These are phyloP conservation scores for Mionectes macconnelli DNA, from an alignment of 2,113 vertebrate species.

Conservation along the genomic window DNA sequence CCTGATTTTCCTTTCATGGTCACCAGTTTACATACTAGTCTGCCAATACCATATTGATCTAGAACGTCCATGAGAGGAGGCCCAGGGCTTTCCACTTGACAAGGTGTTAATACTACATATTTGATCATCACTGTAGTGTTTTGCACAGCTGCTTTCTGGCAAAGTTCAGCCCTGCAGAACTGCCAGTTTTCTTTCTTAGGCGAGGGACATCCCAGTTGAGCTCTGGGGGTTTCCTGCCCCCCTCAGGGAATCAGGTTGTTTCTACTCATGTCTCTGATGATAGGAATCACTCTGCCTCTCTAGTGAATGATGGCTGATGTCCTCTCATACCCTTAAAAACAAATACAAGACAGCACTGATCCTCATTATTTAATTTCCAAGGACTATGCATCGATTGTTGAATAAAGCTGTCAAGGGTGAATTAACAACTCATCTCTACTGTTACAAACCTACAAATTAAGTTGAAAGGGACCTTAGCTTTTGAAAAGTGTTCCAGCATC, in stretches of 20 bases:
- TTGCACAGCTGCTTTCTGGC: background rate
- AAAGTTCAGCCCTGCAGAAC: background rate
- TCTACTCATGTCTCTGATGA: background rate
- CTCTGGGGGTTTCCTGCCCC: background rate
- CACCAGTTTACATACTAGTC: background rate
- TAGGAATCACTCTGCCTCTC: background rate
- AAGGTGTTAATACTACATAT: background rate
- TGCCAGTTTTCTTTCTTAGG: background rate
- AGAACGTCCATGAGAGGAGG: background rate
- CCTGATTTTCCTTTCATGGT: background rate
- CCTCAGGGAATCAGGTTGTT: background rate
- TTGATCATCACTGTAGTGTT: background rate
- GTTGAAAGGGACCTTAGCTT: background rate
- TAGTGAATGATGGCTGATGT: background rate
- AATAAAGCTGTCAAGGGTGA: constrained; percentile 9
- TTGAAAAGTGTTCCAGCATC: background rate
- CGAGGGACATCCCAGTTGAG: background rate
- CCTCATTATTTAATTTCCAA: constrained; percentile 34
- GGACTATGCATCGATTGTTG: background rate
- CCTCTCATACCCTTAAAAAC: constrained; percentile 13
- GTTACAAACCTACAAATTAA: constrained; percentile 17
- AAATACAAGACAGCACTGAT: background rate
- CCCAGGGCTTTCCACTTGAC: background rate
- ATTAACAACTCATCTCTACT: background rate
- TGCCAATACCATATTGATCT: background rate